phyloP scores from a whole-genome alignment of 2,113 vertebrate genomes.

The Myrmecobius fasciatus region DNA sequence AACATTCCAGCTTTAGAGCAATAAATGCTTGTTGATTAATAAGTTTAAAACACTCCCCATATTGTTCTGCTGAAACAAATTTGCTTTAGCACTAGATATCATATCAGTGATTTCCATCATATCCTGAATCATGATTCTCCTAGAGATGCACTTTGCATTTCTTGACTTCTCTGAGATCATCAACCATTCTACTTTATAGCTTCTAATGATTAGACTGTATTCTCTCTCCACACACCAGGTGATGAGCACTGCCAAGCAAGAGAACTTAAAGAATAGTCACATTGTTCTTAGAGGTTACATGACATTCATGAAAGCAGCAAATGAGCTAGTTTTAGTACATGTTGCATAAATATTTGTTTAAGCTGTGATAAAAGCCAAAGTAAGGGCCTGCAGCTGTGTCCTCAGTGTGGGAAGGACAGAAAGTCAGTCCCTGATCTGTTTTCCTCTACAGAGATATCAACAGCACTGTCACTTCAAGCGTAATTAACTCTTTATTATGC shows the following conservation, averaged over 20 bases:
- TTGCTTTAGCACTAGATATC: background rate
- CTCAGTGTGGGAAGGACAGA: background rate
- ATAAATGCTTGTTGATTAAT: background rate
- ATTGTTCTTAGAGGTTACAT: constrained; percentile 41
- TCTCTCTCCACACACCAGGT: background rate
- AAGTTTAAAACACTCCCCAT: background rate
- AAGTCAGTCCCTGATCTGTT: background rate
- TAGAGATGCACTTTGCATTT: background rate
- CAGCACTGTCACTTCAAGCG: constrained; percentile 23
- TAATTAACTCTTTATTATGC: constrained; percentile 15
- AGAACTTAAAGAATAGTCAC: constrained; percentile 22
- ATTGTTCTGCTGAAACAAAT: constrained; percentile 1
- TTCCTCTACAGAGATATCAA: background rate
- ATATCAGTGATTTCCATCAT: background rate
- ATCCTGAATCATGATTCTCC: background rate
- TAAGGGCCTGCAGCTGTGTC: background rate
- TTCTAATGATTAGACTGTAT: background rate
- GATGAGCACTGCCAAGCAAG: constrained; percentile 13
- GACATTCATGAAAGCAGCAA: constrained; percentile 4
- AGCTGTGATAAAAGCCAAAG: constrained; percentile 28
- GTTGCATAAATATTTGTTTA: constrained; percentile 59
- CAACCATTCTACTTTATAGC: background rate
- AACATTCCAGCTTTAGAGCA: background rate
- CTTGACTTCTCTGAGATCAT: background rate
- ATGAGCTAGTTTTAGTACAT: constrained; percentile 35